Evolutionary conservation across 2,888 invertebrate species (phyloP), one percentile per base, ranked within the genome.

Genomic region (Branchipolynoe longqiensis): DNA sequence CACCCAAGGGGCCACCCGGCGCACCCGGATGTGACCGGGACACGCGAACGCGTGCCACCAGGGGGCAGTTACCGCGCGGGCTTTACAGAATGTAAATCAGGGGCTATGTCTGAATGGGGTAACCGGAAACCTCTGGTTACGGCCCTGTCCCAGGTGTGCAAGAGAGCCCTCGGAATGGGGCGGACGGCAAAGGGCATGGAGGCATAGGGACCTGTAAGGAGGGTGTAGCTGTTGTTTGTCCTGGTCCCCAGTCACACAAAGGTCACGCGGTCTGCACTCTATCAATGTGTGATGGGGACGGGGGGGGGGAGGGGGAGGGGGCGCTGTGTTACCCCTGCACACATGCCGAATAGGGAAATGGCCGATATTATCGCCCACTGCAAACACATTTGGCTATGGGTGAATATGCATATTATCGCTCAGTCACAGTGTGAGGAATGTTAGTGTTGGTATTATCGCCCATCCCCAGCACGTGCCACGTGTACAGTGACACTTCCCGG

Each of bases 61-160:
- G 78, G 78, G 73, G 48, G 48, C 54, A 41, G 31, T 40, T 41
- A 2, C 28, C 14, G 22, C 48, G 48, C 4, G 28, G 48, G 78
- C 14, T 78, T 78, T 41, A 78, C 78, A 48, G 28, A 78, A 78
- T 48, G 28, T 40, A 78, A 78, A 78, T 78, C 40, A 78, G 78
- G 41, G 78, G 18, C 69, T 33, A 33, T 33, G 69, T 69, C 36
- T 4, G 69, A 36, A 33, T 38, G 38, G 38, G 48, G n/a, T n/a
- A n/a, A 14, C 62, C 12, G 28, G 3, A 14, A 48, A 12, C 3
- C 62, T 2, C 33, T 22, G 69, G 36, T 33, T 38, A 38, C 18
- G 18, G 3, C 33, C 38, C 4, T 18, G 69, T 69, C 69, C 69
- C 69, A 12, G 69, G 12, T 18, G 36, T 62, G 38, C 36, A 18